Evolutionary conservation across 2,113 vertebrate genomes (phyloP), one percentile per base, ranked within the genome.

Genomic region (Polypterus senegalus): DNA sequence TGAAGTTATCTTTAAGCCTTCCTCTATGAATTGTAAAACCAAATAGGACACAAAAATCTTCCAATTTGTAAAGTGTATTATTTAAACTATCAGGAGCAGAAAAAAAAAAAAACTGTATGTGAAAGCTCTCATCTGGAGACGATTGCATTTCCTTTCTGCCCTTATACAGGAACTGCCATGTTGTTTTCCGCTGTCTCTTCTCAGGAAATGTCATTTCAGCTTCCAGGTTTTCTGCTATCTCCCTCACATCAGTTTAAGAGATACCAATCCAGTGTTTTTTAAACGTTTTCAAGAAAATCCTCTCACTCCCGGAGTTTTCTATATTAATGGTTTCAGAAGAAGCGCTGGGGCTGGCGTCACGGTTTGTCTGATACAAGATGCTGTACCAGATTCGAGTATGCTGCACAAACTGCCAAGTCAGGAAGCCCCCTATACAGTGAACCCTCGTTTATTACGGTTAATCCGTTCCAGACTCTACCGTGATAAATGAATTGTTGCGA

Each of bases 111-210:
- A 65, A 65, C 7, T 69, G 57, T 47, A 57, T 62, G 9, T 57
- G 62, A n/a, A 65, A 69, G 47, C 46, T 9, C 49, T 65, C 60
- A 5, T 62, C 67, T 68, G 67, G 63, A 44, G 60, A 62, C 7
- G 49, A 65, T 49, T 54, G 54, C 52, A 56, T 65, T 49, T 68
- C 63, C 45, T 69, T 61, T 65, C 27, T 59, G 49, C 48, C 57
- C 44, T 69, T 60, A 63, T 60, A 69, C 7, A 63, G 61, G 49
- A 47, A 57, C 47, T 57, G 53, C 46, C 45, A 53, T 57, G n/a
- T 62, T 45, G 45, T 66, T 58, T 54, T 63, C 5, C 54, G 3
- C 43, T 63, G 62, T 49, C 65, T 66, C 48, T 66, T 61, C 46
- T 57, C 43, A 43, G 60, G 65, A 43, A 62, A 54, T 11, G n/a